A percentile compares a stretch with the other conserved stretches of the same genome.
Conservation (phyloP, 2,797 vertebrate species). For the Fundulus diaphanus region DNA sequence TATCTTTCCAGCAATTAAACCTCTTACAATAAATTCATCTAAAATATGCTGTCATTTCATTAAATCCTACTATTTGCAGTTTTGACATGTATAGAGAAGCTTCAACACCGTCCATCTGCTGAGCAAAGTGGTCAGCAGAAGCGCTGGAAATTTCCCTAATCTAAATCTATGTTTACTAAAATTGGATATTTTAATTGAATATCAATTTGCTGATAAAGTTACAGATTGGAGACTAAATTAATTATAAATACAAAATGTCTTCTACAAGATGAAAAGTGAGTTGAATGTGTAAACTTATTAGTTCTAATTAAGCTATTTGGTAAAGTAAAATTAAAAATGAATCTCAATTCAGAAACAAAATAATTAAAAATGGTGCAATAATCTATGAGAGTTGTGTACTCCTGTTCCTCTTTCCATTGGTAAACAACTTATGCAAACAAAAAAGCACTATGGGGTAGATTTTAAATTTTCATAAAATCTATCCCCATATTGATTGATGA, state of each 20-base stretch:
- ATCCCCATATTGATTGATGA: too few species aligned
- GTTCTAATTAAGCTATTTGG: constrained; percentile 32
- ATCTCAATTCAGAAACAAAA: background rate
- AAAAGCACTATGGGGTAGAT: too few species aligned
- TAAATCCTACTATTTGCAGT: constrained; percentile 18
- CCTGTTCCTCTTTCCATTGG: background rate
- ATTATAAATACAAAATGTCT: background rate
- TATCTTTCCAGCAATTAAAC: background rate
- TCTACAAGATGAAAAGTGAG: constrained; percentile 31
- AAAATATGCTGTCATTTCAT: constrained; percentile 1
- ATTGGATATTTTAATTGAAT: constrained; percentile 53
- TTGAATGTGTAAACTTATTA: constrained; percentile 30
- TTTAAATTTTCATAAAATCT: background rate
- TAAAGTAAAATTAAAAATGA: constrained; percentile 35
- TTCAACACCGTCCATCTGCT: constrained; percentile 44
- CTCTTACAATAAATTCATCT: constrained; percentile 9
- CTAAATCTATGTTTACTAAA: constrained; percentile 47
- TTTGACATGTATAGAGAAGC: constrained; percentile 5
- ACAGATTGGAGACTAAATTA: constrained; percentile 36
- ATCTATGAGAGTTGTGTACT: constrained; percentile 3
- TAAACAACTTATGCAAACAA: too few species aligned
- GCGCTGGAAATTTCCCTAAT: constrained; percentile 37
- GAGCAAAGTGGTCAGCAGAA: constrained; percentile 21
- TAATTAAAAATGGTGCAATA: constrained; percentile 34
- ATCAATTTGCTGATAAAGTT: constrained; percentile 47